Evolutionary conservation across 2,113 vertebrate genomes (phyloP).

Genomic region (Tor tambroides): DNA sequence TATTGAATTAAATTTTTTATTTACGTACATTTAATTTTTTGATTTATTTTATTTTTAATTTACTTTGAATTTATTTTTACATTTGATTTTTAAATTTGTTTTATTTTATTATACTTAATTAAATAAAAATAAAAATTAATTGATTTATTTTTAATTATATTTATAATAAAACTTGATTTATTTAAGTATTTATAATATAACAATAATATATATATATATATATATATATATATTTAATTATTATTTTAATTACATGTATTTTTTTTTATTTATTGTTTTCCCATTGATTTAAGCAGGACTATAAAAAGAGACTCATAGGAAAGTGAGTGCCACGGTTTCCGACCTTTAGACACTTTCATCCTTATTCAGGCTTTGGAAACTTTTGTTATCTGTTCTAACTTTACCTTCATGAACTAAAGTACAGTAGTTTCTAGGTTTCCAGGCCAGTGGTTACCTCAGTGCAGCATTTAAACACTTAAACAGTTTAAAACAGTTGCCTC

Average conservation of each 20-base stretch:
- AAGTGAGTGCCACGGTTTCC: neutral
- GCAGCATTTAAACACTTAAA: neutral
- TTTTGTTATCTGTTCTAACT: neutral
- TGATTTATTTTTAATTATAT: neutral
- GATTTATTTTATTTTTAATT: neutral
- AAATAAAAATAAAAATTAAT: too few species aligned
- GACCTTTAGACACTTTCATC: neutral
- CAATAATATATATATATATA: too few species aligned
- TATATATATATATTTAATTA: too few species aligned
- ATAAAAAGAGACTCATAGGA: neutral
- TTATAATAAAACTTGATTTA: neutral
- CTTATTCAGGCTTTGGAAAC: neutral
- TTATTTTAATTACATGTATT: neutral
- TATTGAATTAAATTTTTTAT: too few species aligned
- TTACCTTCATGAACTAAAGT: neutral
- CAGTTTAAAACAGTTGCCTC: too few species aligned
- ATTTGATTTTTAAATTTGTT: too few species aligned
- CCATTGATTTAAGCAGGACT: neutral
- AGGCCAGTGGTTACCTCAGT: neutral
- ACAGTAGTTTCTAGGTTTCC: conserved; percentile 18
- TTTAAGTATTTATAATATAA: too few species aligned
- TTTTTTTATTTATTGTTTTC: neutral
- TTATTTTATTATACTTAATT: neutral
- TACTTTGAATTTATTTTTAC: neutral
- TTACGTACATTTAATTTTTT: neutral